Percentiles rank a stretch among this genome's conserved stretches.
Conservation (phyloP, 1,140 invertebrate genomes). For the Calycopis cecrops region DNA sequence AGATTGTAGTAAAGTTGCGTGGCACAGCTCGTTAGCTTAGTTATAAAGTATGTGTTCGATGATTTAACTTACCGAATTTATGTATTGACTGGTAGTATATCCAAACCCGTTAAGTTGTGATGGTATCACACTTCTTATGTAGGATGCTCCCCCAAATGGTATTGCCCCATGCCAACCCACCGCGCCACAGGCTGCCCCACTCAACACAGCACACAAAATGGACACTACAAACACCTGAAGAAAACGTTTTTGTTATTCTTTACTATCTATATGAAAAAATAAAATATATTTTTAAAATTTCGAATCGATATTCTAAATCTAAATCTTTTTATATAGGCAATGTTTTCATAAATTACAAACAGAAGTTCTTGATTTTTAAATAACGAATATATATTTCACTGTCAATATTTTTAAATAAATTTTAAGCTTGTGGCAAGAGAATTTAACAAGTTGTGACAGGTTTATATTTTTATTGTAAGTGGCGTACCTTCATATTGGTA, state of each 20-base stretch:
- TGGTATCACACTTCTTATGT: slow-evolving; percentile 35
- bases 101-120: slow-evolving; percentile 43
- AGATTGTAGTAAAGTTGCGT: too few species aligned
- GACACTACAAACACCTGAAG: slow-evolving; percentile 36
- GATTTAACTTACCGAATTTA: slow-evolving; percentile 43
- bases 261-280: not conserved
- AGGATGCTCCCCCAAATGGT: slow-evolving; percentile 22
- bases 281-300: not conserved
- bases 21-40: too few species aligned
- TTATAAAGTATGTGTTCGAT: too few species aligned
- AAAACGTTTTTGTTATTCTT: not conserved
- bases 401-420: too few species aligned
- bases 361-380: too few species aligned
- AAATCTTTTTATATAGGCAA: too few species aligned
- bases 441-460: too few species aligned
- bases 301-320: too few species aligned
- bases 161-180: slow-evolving; percentile 48
- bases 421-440: too few species aligned
- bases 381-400: too few species aligned
- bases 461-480: not conserved
- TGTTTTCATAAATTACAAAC: too few species aligned
- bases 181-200: slow-evolving; percentile 28
- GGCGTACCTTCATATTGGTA: slow-evolving; percentile 60
- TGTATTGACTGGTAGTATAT: slow-evolving; percentile 55
- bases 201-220: slow-evolving; percentile 36